Base-by-base conservation (phyloP, 2,888 invertebrate species). In the Agonopterix arenella region DNA sequence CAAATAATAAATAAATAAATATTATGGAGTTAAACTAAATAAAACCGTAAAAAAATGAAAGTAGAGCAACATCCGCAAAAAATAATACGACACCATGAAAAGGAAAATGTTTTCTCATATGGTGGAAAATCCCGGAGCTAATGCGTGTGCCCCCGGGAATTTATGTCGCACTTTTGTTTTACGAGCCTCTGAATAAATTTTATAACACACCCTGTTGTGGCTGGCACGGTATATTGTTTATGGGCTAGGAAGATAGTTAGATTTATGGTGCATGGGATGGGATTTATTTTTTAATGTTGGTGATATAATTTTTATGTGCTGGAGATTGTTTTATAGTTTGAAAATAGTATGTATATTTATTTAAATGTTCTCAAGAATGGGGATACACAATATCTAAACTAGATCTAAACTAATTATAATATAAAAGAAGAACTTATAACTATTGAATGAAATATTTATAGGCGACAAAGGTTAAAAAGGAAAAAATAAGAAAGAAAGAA, bases 61-160 rank as follows among this genome's bases (percentile, higher is more conserved):
- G 76, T 79, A 76, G 84, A 86, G 85, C 68, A 74, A 52, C 64
- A 53, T 62, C 1, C 51, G 36, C 4, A 52, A 51, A 55, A 51
- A 62, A 68, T 68, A 72, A 68, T 61, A 52, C 67, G 64, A 58
- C 58, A 53, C 60, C 61, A 58, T 51, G 59, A 61, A 61, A 68
- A 71, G 75, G 76, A 82, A 84, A 85, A 84, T 80, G 73, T 84
- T 84, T 80, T 81, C 85, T 84, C 86, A 86, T 84, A 86, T 86
- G 85, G 76, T 70, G 76, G 77, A 74, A 85, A 86, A 84, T 77
- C 78, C 77, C 64, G 70, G 63, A 66, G 80, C 74, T 80, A 81
- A 79, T 79, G 76, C 84, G 80, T 81, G 77, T 67, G 76, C 74
- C 70, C 73, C 66, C 46, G 76, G 67, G 73, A 76, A 81, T 83